Evolutionary conservation across 2,888 invertebrate species (phyloP), one percentile per base, ranked within the genome.

Genomic region (Furcula furcula): DNA sequence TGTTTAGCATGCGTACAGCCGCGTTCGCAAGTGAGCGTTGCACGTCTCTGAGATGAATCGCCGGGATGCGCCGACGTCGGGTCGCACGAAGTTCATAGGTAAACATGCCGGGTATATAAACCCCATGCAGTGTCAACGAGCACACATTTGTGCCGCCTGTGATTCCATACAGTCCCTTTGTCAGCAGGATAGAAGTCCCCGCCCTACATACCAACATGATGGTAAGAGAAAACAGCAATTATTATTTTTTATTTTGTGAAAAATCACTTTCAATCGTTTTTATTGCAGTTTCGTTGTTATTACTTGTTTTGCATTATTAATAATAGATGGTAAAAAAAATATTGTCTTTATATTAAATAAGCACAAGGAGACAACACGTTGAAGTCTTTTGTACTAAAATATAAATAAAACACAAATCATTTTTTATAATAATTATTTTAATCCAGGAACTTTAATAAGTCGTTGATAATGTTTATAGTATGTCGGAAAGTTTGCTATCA

Each of bases 51-150:
- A 68, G 71, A 73, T 74, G 71, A 55, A 62, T 69, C 15, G 68
- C 46, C 61, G 66, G 77, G 84, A 84, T 80, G 78, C 69, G 65
- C 75, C 43, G 46, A 57, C 71, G 50, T 44, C 63, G 61, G 81
- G 83, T 81, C 80, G 77, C 61, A 62, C 78, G 77, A 86, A 85
- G 87, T 87, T 87, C 87, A 87, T 79, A 87, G 86, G 87, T 88
- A 88, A 87, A 78, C 73, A 68, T 65, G 67, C 51, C 59, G 66
- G 15, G 76, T 87, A 86, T 88, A 88, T 87, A 88, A 88, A 77
- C 77, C 65, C 68, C 70, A 68, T 74, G 71, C 84, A 62, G 76
- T 88, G 83, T 81, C 87, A 81, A 70, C 66, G 66, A 65, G 70
- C 77, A 78, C 84, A 84, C 72, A 84, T 68, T 68, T 63, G 65